Percentiles rank a stretch among this genome's conserved stretches.
Evolutionary conservation across 2,797 vertebrate genomes (phyloP).

Genomic region (Acanthurus leucopareius): DNA sequence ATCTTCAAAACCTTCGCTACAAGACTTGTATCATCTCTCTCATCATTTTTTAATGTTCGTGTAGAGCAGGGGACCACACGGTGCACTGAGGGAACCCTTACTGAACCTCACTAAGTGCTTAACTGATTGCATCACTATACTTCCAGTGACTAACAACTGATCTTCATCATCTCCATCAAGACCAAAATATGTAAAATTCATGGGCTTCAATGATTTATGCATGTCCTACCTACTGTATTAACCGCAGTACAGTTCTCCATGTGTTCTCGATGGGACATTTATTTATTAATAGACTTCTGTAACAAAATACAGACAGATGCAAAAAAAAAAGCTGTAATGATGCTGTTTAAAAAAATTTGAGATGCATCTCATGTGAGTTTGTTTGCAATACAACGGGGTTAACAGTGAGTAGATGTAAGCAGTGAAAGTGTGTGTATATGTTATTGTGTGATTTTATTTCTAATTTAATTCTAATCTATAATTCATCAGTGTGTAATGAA

Average conservation of each 20-base stretch:
- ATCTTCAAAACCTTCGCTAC: conserved; percentile 51
- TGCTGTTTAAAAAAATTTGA: background rate
- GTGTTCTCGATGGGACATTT: conserved; percentile 11
- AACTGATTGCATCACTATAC: conserved; percentile 46
- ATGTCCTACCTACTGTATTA: conserved; percentile 19
- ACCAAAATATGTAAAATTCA: conserved; percentile 62
- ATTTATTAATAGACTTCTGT: conserved; percentile 41
- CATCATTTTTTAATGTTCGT: conserved; percentile 61
- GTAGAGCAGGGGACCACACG: conserved; percentile 41
- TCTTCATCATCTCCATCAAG: conserved; percentile 46
- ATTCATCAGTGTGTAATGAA: conserved; percentile 76
- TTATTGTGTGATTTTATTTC: conserved; percentile 58
- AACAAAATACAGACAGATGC: background rate
- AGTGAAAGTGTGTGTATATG: conserved; percentile 41
- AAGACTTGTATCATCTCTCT: conserved; percentile 48
- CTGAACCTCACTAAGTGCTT: conserved; percentile 60
- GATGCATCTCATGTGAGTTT: conserved; percentile 1
- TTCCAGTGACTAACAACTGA: conserved; percentile 34
- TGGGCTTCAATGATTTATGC: conserved; percentile 56
- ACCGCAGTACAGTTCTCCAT: conserved; percentile 2
- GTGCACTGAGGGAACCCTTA: conserved; percentile 41
- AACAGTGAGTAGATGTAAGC: conserved; percentile 12
- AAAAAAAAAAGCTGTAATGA: background rate
- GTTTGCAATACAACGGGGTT: conserved; percentile 29
- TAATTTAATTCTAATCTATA: conserved; percentile 75